Evolutionary conservation across 1,140 invertebrate species (phyloP), one percentile per base, ranked within the genome.

Genomic region (Bombus pascuorum): DNA sequence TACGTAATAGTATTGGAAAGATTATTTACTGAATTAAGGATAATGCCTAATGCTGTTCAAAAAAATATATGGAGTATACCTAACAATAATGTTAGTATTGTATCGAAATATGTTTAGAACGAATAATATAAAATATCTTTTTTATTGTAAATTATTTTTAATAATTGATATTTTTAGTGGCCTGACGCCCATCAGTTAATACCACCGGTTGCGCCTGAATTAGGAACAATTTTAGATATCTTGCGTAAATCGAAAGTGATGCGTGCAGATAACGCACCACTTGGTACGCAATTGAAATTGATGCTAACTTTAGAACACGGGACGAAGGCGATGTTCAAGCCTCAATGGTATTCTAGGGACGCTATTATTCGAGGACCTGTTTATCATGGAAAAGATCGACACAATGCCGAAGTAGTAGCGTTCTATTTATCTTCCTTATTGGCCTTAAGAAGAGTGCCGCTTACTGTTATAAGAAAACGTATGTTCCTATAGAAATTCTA

Each of bases 321-420:
- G 47, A 96, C 98, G 90, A 97, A 97, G 94, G 97, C 97, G 34
- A 96, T 98, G 68, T 99, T 99, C 91, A 99, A 99, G 95, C 98
- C 98, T 42, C 97, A 97, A 93, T 98, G 98, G 97, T 99, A 98
- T 94, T 93, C 96, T 13, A 95, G 97, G 91, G 96, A 97, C 83
- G 95, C 97, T 91, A 93, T 98, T 12, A 96, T 99, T 73, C 95
- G 96, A 87, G 98, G 98, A 5, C 95, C 96, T 62, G 97, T 98
- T 18, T 99, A 98, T 95, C 96, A 96, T 72, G 98, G 98, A 32
- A 98, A 97, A 94, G 98, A 99, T 94, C 95, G 98, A 22, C 98
- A 99, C 92, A 98, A 98, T 94, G 98, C 98, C n/a, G 98, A 99
- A 96, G 97, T 99, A n/a, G 97, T 98, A 90, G 97, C 97, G n/a